Conservation (phyloP, 2,113 vertebrate genomes). For the Phoxinus phoxinus region DNA sequence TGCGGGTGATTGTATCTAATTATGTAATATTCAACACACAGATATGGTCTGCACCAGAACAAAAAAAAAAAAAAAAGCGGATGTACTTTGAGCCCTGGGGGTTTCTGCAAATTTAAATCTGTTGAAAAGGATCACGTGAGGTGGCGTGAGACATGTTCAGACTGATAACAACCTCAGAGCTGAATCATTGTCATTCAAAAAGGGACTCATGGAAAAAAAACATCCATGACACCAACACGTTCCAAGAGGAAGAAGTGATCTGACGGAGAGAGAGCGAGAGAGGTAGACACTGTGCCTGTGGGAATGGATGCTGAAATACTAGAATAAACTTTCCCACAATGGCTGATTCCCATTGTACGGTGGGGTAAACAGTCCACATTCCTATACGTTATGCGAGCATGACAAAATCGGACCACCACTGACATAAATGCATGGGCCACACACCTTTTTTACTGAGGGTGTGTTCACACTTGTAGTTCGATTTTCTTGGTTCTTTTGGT, state of each 20-base stretch:
- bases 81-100: not conserved
- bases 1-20: not conserved
- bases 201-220: constrained; percentile 12
- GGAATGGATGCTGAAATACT: constrained; percentile 11
- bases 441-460: not conserved
- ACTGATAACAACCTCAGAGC: not conserved
- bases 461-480: too few relatives aligned
- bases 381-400: constrained; percentile 24
- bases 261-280: not conserved
- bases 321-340: constrained; percentile 56
- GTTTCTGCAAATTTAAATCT: constrained; percentile 9
- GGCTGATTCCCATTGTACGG: not conserved
- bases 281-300: not conserved
- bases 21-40: not conserved
- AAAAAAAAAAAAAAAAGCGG: not conserved
- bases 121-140: not conserved
- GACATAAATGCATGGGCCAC: not conserved
- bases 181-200: constrained; percentile 31
- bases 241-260: constrained; percentile 11
- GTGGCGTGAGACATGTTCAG: constrained; percentile 7
- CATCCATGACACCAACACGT: not conserved
- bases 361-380: constrained; percentile 22
- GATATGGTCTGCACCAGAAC: not conserved
- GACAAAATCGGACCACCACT: constrained; percentile 5
- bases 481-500: too few relatives aligned